Conservation (phyloP, 2,888 invertebrate genomes). For the Hedya salicella region DNA sequence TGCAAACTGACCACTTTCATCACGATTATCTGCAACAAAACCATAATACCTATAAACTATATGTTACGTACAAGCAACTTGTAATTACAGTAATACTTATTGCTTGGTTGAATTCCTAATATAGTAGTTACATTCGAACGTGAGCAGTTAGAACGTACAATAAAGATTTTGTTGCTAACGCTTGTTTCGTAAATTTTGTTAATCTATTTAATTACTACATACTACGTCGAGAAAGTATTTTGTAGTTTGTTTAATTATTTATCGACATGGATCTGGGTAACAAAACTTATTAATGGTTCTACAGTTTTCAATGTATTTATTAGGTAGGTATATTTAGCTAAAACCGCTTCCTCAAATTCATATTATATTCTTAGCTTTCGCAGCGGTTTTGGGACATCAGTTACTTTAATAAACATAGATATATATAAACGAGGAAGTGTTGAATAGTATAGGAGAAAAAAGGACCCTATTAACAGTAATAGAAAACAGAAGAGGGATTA, state of each 20-base stretch:
- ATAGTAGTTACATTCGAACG: neutral
- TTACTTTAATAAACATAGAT: no score
- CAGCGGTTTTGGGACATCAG: no score
- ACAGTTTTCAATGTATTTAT: no score
- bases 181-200: neutral
- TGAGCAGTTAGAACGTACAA: neutral
- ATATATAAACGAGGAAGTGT: no score
- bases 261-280: no score
- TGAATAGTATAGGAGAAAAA: no score
- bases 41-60: conserved; percentile 38
- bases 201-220: neutral
- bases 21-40: conserved; percentile 71
- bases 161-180: neutral
- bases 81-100: neutral
- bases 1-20: conserved; percentile 89
- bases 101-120: neutral
- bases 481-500: no score
- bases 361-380: no score
- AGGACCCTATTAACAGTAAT: no score
- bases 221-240: neutral
- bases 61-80: neutral
- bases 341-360: no score
- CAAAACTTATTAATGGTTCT: no score
- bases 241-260: neutral
- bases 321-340: no score